Evolutionary conservation across 2,113 vertebrate genomes (phyloP), one percentile per base, ranked within the genome.

Genomic region (Pangasianodon hypophthalmus): DNA sequence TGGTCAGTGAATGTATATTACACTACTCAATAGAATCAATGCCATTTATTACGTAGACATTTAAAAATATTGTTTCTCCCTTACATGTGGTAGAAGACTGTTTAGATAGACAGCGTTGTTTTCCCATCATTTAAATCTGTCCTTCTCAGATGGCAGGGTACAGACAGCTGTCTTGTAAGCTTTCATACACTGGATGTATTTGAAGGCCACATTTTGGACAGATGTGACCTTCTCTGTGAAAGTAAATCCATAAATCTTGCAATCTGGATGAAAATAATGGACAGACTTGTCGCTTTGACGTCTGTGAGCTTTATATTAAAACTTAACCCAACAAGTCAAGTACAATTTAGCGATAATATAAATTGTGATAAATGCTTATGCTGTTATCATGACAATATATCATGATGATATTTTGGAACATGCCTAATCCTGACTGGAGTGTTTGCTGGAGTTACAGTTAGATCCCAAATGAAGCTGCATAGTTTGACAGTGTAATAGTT

Each of bases 161-260:
- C 5, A 0, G 21, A 84, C 81, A 60, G 81, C 52, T 83, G 81
- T 84, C 52, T 58, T 60, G 32, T 60, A 7, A 37, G 81, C 32
- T 60, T 58, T 60, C 13, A 62, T 62, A 41, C 4, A 26, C 0
- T 83, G 81, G 80, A 60, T 84, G 82, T 44, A 60, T 84, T 44
- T 83, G 50, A 56, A 83, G 81, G 81, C 52, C 32, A 83, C 3
- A 18, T 83, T 37, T 37, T 83, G n/a, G 52, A 83, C 82, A 84
- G 56, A 82, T 26, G 37, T 1, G 37, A 84, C 82, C 32, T 84
- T 62, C 32, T 62, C 9, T 60, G 54, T 60, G 37, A 84, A 84
- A 37, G 19, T 26, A 83, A 58, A 83, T 37, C 52, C 9, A 58
- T 56, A 84, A 26, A 60, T 44, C 19, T 84, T 58, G 9, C n/a